Percentiles rank a stretch among this genome's conserved stretches.
Conservation (phyloP, 30 jellyfish, hydroid and myxozoan species). For the Nemopilema nomurai region DNA sequence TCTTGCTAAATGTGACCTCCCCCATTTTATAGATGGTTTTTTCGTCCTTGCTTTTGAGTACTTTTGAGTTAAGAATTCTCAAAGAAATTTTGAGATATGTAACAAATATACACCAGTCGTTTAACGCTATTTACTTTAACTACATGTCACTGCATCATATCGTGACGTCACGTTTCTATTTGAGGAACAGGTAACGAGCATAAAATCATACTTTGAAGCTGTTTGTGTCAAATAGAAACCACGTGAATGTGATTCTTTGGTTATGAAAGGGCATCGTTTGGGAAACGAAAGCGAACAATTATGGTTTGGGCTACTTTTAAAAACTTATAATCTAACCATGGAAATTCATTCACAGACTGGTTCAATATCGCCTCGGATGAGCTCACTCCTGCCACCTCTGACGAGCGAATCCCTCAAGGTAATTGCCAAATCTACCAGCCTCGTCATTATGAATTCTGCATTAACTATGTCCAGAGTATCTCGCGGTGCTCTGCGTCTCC, state of each 20-base stretch:
- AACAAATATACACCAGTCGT: too few species aligned
- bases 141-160: background rate
- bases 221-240: too few species aligned
- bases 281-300: background rate
- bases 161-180: background rate
- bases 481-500: too few species aligned
- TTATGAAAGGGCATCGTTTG: background rate
- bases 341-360: slow-evolving; percentile 55
- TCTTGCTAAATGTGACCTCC: too few species aligned
- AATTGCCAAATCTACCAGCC: too few species aligned
- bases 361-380: slow-evolving; percentile 75
- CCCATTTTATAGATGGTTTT: too few species aligned
- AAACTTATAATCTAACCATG: background rate
- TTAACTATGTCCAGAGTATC: too few species aligned
- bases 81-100: too few species aligned
- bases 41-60: too few species aligned
- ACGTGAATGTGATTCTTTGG: background rate
- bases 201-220: background rate
- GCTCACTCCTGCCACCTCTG: slow-evolving; percentile 16
- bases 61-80: too few species aligned
- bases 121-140: too few species aligned
- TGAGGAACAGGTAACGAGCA: background rate
- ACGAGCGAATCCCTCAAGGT: slow-evolving; percentile 26
- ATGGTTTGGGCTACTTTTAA: background rate
- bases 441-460: too few species aligned